Evolutionary conservation across 2,797 vertebrate genomes (phyloP).

Genomic region (Geotria australis): DNA sequence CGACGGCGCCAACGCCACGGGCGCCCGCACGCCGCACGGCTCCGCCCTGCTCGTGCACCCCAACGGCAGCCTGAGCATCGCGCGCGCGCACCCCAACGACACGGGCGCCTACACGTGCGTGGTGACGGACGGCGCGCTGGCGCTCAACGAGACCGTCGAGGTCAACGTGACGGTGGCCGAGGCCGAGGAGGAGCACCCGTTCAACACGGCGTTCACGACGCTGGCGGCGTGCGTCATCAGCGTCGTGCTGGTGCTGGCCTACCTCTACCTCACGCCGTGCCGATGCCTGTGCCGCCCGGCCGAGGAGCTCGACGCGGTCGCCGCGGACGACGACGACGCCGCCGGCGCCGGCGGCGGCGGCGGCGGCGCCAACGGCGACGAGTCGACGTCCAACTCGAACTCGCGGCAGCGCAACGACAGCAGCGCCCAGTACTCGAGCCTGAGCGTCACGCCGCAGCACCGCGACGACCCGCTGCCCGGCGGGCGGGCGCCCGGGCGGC

Average conservation of each 20-base stretch:
- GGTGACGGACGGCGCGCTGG: conserved; percentile 17
- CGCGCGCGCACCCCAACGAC: conserved; percentile 11
- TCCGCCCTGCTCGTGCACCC: conserved; percentile 12
- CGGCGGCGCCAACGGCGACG: background rate
- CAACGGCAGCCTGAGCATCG: conserved; percentile 46
- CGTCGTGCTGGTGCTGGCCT: conserved; percentile 50
- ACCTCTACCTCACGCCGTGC: conserved; percentile 59
- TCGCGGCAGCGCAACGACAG: conserved; percentile 24
- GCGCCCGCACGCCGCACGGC: background rate
- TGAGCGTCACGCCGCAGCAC: conserved; percentile 9
- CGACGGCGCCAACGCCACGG: background rate
- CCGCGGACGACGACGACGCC: background rate
- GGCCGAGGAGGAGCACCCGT: conserved; percentile 12
- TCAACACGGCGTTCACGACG: conserved; percentile 66
- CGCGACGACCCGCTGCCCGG: background rate
- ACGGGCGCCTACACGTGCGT: conserved; percentile 46
- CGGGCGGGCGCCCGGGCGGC: conserved; percentile 23
- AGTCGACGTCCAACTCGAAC: too few species aligned
- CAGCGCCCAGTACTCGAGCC: conserved; percentile 51
- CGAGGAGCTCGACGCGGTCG: conserved; percentile 4
- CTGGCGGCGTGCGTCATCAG: conserved; percentile 57
- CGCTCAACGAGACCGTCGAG: conserved; percentile 30
- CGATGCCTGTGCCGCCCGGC: conserved; percentile 17
- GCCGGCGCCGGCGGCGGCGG: background rate
- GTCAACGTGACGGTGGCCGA: conserved; percentile 37